phyloP scores from a whole-genome alignment of 2,888 invertebrate species.

The Leptodirus hochenwartii region DNA sequence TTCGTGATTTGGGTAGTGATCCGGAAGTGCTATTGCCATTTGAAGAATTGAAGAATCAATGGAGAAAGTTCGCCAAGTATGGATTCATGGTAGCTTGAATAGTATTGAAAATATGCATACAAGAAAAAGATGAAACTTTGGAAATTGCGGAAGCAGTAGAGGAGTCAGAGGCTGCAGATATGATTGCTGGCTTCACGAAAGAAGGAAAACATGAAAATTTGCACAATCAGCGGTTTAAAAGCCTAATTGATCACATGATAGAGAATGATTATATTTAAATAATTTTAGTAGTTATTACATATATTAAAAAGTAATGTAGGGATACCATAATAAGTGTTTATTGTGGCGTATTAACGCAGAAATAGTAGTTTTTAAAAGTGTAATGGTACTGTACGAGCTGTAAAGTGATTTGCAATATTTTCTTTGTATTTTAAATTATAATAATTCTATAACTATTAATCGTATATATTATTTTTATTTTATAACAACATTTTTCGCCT shows the following conservation, averaged over 20 bases:
- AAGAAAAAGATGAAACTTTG: constrained; percentile 11
- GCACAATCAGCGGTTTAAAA: constrained; percentile 5
- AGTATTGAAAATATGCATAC: constrained; percentile 13
- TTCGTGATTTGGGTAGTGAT: constrained; percentile 16
- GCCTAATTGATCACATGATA: constrained; percentile 6
- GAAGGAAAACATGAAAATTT: constrained; percentile 5
- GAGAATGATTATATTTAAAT: constrained; percentile 1
- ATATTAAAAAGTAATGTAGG: no score
- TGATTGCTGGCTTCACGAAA: constrained; percentile 5
- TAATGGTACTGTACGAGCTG: no score
- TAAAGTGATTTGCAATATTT: no score
- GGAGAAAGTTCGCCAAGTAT: constrained; percentile 12
- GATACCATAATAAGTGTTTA: no score
- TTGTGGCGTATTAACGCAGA: no score
- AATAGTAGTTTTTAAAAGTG: no score
- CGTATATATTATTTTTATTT: no score
- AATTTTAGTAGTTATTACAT: no score
- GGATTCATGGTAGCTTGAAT: constrained; percentile 12
- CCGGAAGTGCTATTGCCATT: constrained; percentile 17
- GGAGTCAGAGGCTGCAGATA: constrained; percentile 4
- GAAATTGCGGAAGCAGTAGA: constrained; percentile 11
- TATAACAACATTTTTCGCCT: no score
- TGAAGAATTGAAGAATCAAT: constrained; percentile 13
- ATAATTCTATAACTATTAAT: no score
- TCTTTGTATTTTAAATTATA: no score